These are phyloP conservation scores for Saturnia pavonia DNA, from an alignment of 2,888 invertebrate species.

Conservation along the genomic window DNA sequence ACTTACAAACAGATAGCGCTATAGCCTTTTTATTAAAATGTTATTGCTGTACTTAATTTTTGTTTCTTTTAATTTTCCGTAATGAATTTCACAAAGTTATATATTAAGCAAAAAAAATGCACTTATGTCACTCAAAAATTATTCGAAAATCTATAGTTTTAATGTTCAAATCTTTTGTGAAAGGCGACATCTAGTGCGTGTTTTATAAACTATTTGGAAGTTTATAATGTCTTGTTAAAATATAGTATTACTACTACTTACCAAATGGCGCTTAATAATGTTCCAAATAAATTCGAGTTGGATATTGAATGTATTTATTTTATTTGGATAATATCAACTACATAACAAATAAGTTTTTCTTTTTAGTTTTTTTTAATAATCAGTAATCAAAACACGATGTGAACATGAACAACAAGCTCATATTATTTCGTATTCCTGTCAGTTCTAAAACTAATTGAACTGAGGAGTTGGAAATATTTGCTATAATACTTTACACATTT, in stretches of 20 bases:
- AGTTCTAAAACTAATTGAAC: not conserved
- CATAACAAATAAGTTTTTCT: not conserved
- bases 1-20: conserved; percentile 27
- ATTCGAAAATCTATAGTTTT: not conserved
- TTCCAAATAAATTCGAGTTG: not conserved
- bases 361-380: not conserved
- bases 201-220: not conserved
- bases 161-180: not conserved
- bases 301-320: too few species aligned
- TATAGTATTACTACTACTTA: not conserved
- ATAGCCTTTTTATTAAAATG: not conserved
- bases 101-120: not conserved
- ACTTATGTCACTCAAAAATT: not conserved
- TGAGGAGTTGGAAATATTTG: not conserved
- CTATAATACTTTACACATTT: not conserved
- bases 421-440: not conserved
- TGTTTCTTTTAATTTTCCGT: not conserved
- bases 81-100: not conserved
- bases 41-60: not conserved
- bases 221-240: not conserved
- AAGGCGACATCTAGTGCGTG: not conserved
- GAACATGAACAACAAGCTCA: not conserved
- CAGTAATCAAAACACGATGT: not conserved
- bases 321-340: not conserved
- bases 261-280: conserved; percentile 44